Evolutionary conservation across 2,113 vertebrate species (phyloP).

Genomic region (Cervus canadensis): DNA sequence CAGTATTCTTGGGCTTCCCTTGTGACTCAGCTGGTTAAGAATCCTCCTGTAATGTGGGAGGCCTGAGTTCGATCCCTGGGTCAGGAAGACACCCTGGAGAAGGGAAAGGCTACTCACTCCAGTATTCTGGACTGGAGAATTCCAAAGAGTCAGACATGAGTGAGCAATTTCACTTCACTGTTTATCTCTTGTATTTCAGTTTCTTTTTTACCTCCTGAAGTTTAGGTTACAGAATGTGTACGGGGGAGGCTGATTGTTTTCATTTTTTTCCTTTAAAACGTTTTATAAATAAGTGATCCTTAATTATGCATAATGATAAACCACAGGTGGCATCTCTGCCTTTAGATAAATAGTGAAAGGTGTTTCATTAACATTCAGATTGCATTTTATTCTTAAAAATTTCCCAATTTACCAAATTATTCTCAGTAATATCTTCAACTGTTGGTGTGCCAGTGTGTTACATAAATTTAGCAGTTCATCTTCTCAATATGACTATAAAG

Average conservation of each 20-base stretch:
- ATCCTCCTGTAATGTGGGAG: neutral
- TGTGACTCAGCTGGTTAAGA: neutral
- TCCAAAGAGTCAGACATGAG: neutral
- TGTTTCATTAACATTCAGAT: slow-evolving; percentile 24
- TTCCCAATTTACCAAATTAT: neutral
- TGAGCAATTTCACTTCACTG: neutral
- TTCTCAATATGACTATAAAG: neutral
- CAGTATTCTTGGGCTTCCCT: neutral
- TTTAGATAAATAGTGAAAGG: slow-evolving; percentile 8
- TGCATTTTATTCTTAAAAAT: slow-evolving; percentile 5
- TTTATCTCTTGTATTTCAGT: neutral
- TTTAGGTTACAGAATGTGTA: neutral
- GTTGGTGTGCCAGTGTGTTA: neutral
- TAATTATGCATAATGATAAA: neutral
- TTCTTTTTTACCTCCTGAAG: neutral
- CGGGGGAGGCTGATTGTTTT: neutral
- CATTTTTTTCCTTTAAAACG: neutral
- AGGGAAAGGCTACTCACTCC: neutral
- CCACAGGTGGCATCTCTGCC: neutral
- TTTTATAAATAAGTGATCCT: slow-evolving; percentile 1
- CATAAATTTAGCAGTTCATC: neutral
- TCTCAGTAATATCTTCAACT: neutral
- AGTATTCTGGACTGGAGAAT: neutral
- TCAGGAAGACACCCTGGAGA: neutral
- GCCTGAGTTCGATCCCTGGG: neutral